Base-by-base conservation (phyloP, 2,797 vertebrate species). In the Aselliscus stoliczkanus region DNA sequence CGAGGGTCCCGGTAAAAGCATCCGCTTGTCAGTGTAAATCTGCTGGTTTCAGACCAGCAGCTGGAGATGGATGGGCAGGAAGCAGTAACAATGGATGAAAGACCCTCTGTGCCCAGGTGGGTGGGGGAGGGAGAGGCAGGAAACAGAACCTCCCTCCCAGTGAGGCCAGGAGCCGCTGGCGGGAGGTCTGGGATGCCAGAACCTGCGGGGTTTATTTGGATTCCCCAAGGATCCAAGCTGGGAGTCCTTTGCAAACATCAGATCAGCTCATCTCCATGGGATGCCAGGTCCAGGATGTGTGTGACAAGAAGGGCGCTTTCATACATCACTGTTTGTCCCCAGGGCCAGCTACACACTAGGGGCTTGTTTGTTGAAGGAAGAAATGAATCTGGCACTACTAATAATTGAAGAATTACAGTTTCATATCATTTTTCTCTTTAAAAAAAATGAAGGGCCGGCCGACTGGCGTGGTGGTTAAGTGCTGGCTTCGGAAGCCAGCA, bases 51-150 rank as follows among this genome's bases (percentile, higher is more conserved):
- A 34, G 93, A 86, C 90, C 94, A 85, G 95, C 96, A 96, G 97
- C 97, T 97, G 97, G 97, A 97, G 97, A 95, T 88, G 92, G 92
- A 97, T 89, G 95, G 96, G 96, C 97, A 95, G 97, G 97, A 98
- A 98, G 94, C 94, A 31, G 93, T 85, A 95, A 98, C 97, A 98
- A 98, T 97, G 97, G 96, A 97, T 97, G 96, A 98, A 97, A 97
- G 97, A 96, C 96, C 94, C 95, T 97, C 96, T 95, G 95, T 97
- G 94, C 97, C 97, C 97, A 97, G 97, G 97, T 98, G 97, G 96
- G 85, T 96, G 97, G 97, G 97, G 97, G 97, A 97, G 97, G 97
- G 96, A 84, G 88, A 90, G 92, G 96, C 97, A 97, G 96, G 96
- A 97, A 97, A 88, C 95, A 60, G 89, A 94, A 92, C 94, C 92